phyloP scores from a whole-genome alignment of 2,113 vertebrate genomes.

The Archocentrus centrarchus region DNA sequence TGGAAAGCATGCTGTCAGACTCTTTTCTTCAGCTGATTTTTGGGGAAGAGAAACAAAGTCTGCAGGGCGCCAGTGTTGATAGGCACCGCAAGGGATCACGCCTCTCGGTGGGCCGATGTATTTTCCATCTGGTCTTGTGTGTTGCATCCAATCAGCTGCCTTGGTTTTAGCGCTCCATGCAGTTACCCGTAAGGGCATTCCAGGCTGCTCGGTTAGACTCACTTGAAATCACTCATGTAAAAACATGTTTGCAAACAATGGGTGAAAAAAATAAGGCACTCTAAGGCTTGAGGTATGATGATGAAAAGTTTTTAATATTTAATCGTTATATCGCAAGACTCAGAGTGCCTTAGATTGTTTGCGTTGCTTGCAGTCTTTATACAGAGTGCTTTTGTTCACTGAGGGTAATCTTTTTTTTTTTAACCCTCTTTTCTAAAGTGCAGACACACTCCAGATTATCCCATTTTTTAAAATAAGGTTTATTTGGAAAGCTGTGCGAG shows the following conservation, averaged over 20 bases:
- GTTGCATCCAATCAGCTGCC: background rate
- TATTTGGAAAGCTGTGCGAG: background rate
- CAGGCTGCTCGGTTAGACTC: background rate
- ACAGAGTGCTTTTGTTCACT: background rate
- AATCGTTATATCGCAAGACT: background rate
- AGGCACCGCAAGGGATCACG: background rate
- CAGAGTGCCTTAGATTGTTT: background rate
- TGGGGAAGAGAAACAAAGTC: background rate
- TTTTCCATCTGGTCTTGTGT: conserved; percentile 10
- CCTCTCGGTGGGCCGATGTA: background rate
- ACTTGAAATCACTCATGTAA: conserved; percentile 8
- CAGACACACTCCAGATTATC: background rate
- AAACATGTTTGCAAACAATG: conserved; percentile 2
- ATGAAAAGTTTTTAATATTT: background rate
- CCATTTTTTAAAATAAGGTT: background rate
- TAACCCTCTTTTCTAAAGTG: background rate
- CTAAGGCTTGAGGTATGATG: background rate
- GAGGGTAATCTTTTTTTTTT: background rate
- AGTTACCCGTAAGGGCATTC: background rate
- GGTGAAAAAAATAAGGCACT: background rate
- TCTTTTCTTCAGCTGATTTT: background rate
- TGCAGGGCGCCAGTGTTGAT: background rate
- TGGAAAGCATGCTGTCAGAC: background rate
- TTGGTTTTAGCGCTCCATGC: background rate
- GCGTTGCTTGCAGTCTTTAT: background rate